phyloP scores from a whole-genome alignment of 2,888 invertebrate genomes.

The Chymomyza caudatula region DNA sequence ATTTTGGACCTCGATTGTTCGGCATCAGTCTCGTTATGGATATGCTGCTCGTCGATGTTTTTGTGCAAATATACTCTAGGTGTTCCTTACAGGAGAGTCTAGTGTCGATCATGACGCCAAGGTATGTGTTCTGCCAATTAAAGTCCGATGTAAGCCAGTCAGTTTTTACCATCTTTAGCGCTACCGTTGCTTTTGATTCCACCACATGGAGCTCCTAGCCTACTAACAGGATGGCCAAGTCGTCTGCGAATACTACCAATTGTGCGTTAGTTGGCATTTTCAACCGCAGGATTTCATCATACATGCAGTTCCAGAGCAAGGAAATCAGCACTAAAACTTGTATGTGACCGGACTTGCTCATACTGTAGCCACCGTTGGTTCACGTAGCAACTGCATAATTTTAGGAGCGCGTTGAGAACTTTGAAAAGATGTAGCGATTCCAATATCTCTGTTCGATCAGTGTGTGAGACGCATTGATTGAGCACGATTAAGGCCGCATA shows the following conservation, averaged over 20 bases:
- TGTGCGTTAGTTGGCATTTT: not conserved
- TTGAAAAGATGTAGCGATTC: no score
- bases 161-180: not conserved
- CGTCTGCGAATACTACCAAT: constrained; percentile 19
- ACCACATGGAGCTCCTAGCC: not conserved
- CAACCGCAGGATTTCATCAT: constrained; percentile 14
- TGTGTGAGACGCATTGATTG: no score
- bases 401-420: no score
- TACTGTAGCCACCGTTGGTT: no score
- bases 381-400: no score
- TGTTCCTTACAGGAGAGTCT: not conserved
- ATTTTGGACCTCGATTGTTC: no score
- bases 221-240: constrained; percentile 17
- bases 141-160: not conserved
- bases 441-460: no score
- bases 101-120: constrained; percentile 6
- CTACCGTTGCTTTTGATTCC: not conserved
- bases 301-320: constrained; percentile 15
- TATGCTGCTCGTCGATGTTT: no score
- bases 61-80: no score
- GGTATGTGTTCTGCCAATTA: not conserved
- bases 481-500: no score
- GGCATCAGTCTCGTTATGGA: no score
- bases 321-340: constrained; percentile 25
- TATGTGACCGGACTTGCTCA: no score